Base-by-base conservation (phyloP, 2,113 vertebrate species). In the Clinocottus analis region DNA sequence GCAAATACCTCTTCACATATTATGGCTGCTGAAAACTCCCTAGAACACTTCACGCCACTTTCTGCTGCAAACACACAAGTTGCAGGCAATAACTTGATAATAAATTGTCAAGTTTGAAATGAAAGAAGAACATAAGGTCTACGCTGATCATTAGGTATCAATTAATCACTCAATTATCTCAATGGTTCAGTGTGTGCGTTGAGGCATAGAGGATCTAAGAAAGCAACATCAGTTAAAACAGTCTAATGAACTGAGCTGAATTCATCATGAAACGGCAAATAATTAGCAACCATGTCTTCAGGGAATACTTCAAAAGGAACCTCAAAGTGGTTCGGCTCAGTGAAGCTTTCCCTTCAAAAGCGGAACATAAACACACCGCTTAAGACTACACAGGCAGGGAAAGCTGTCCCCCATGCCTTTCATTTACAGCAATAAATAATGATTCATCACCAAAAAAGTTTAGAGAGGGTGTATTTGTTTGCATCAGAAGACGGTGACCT, bases 151-250 rank as follows among this genome's bases (percentile, higher is more conserved):
- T 95, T 94, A 92, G 87, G 83, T 83, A 89, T 90, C 90, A 92
- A 94, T 94, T 94, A 93, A 93, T 94, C 92, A 93, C 93, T 94
- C 92, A 93, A 92, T 94, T 93, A 94, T 87, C 88, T 78, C 88
- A 92, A 92, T 82, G 83, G 82, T 88, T 89, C 67, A 39, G 78
- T 72, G 77, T 71, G 85, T 73, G 85, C 43, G 58, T 65, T 29
- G 67, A 85, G 66, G 84, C 87, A 86, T 77, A 79, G 85, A 85
- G 86, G 92, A 93, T 94, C 92, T 93, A 74, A 94, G 90, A 93
- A 84, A 62, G 79, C 66, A 90, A 87, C 93, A 94, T 94, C 91
- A 95, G 92, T 94, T 92, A 90, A 92, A 93, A 87, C 88, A 79
- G 82, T 89, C 91, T 95, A 94, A 95, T 93, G 93, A 94, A 93